Evolutionary conservation across 2,113 vertebrate species (phyloP).

Genomic region (Sorex fumeus): DNA sequence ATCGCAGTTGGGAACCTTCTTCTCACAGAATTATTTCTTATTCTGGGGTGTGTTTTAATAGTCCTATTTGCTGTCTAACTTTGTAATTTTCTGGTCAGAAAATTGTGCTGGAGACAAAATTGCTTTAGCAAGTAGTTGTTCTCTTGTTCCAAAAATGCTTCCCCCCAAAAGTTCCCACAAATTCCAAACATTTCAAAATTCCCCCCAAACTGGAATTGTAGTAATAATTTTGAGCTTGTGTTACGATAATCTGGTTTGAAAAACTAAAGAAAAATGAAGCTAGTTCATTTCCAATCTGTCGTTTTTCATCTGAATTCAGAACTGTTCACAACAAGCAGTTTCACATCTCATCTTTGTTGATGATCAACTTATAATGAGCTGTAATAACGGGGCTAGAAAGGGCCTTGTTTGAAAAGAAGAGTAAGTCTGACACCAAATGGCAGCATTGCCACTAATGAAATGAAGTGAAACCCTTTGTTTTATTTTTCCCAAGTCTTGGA

Average conservation of each 20-base stretch:
- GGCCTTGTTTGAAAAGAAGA: neutral
- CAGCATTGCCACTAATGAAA: neutral
- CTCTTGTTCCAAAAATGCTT: slow-evolving; percentile 2
- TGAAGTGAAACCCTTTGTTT: neutral
- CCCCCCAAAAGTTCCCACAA: neutral
- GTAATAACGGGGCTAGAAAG: neutral
- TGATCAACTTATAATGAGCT: neutral
- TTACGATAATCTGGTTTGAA: slow-evolving; percentile 41
- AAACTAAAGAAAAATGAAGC: slow-evolving; percentile 34
- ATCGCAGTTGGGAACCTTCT: slow-evolving; percentile 54
- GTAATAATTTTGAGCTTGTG: slow-evolving; percentile 16
- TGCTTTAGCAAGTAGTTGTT: neutral
- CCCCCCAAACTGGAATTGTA: neutral
- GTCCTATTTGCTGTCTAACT: slow-evolving; percentile 28
- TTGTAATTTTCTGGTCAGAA: neutral
- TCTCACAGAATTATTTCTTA: slow-evolving; percentile 14
- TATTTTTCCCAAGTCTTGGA: neutral
- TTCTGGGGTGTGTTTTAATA: slow-evolving; percentile 1
- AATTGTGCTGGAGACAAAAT: slow-evolving; percentile 15
- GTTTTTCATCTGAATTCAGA: neutral
- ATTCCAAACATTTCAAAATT: neutral
- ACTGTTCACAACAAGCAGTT: neutral
- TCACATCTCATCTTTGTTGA: neutral
- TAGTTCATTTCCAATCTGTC: slow-evolving; percentile 12
- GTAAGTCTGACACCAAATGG: neutral